Evolutionary conservation across 1,140 invertebrate species (phyloP), one percentile per base, ranked within the genome.

Genomic region (Teleogryllus occipitalis): DNA sequence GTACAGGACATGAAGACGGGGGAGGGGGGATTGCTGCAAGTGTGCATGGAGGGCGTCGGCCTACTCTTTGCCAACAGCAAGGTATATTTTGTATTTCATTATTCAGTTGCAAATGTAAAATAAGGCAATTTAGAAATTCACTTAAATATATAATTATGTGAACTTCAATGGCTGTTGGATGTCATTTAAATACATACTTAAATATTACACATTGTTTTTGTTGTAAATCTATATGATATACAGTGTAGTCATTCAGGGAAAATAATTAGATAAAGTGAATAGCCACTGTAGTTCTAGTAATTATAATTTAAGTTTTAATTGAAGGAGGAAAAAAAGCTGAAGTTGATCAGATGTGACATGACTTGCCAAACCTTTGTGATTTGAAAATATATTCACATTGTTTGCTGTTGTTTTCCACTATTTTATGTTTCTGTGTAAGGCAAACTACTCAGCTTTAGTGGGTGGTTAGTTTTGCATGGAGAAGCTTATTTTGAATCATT

Each of bases 21-120:
- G 46, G 96, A 99, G 88, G 97, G 98, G 77, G 98, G 98, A 14
- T 91, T 99, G 49, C 92, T 99, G 79, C 97, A 99, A 91, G 97
- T 99, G 83, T 98, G 97, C 90, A 97, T 99, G 91, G 98, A 99
- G 88, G 98, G 98, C 83, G 97, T 99, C 83, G 96, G 97, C 82
- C 92, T 99, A 81, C 93, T 99, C 81, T 98, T 99, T 89, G 97
- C 97, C 82, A 97, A 98, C 86, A 98, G 97, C 92, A 99, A 99
- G 96, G 98, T 99, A 93, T 85, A 46, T 75, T 18, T 47, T 7
- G 10, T 46, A 2, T 27, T 47, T 47, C 76, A 47, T 48, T 47
- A 18, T n/a, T 18, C 22, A 12, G 27, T 18, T 47, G 39, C 21
- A 46, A 18, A 65, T 18, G 10, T 65, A 65, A 10, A 65, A 65